Base-by-base conservation (phyloP, 2,888 invertebrate species). In the Ichneumoninae sp. region DNA sequence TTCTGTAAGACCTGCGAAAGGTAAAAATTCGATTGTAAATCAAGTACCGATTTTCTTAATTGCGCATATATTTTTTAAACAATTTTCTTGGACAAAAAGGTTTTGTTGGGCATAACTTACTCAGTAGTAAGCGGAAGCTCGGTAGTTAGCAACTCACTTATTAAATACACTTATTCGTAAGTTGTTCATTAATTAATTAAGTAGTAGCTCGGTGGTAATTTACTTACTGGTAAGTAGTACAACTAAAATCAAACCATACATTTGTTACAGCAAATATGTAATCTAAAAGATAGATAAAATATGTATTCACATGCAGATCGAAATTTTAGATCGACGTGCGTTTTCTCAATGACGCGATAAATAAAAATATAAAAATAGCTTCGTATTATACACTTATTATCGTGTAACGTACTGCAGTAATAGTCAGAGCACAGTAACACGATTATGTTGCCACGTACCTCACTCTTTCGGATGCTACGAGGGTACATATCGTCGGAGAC, bases 401-500 rank as follows among this genome's bases (percentile, higher is more conserved):
- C 54, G 36, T 54, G 71, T 71, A 36, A 54, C 22, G 13, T 40
- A 52, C 54, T 1, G 54, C 7, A 54, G 54, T 22, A 54, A 54
- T 54, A 10, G 7, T 22, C 8, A 22, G 2, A 54, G 22, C 22
- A 33, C n/a, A 36, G 36, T 30, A 36, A n/a, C 19, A 8, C 36
- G 65, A 22, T 65, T 75, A 65, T 75, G 65, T 19, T 65, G 65
- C 36, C 30, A 63, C 63, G 63, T 30, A 6, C 36, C n/a, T 8
- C 13, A 19, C n/a, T 71, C 19, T 52, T n/a, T 52, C 44, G 47
- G 22, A 30, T 22, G 33, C 71, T 40, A 65, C 65, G 44, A 0
- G 57, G 22, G 54, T 19, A 54, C 19, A 22, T 22, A 19, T 0
- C 22, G 44, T 47, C 44, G 44, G 70, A 50, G 71, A 36, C 36